Percentiles rank a stretch among this genome's conserved stretches.
phyloP scores from a whole-genome alignment of 1,140 invertebrate species.

The Megathymus violae region DNA sequence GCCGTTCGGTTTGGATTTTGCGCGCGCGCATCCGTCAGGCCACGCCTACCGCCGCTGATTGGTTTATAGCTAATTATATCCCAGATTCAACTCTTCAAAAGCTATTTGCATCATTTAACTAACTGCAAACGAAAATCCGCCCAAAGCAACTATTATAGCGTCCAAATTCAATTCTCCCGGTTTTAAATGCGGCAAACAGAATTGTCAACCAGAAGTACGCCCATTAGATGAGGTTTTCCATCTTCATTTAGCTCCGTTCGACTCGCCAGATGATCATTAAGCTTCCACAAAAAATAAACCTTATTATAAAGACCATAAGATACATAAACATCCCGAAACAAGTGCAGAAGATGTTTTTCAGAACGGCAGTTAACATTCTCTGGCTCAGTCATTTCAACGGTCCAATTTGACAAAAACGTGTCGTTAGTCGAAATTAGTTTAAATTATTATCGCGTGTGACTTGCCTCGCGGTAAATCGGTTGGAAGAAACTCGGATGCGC shows the following conservation, averaged over 20 bases:
- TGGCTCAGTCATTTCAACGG: slow-evolving; percentile 61
- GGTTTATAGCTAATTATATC: slow-evolving; percentile 79
- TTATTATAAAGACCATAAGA: slow-evolving; percentile 14
- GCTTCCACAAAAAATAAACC: slow-evolving; percentile 38
- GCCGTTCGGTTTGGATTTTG: slow-evolving; percentile 54
- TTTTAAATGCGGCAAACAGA: slow-evolving; percentile 61
- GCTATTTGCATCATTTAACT: slow-evolving; percentile 80
- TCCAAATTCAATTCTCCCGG: slow-evolving; percentile 30
- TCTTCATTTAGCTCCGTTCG: slow-evolving; percentile 71
- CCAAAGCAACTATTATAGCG: slow-evolving; percentile 20
- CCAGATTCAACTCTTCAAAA: slow-evolving; percentile 54
- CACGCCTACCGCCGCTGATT: slow-evolving; percentile 71
- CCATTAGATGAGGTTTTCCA: slow-evolving; percentile 76
- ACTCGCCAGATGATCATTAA: slow-evolving; percentile 52
- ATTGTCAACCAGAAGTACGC: slow-evolving; percentile 77
- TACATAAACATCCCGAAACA: slow-evolving; percentile 15
- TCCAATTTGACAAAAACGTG: slow-evolving; percentile 79
- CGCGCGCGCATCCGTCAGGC: slow-evolving; percentile 54
- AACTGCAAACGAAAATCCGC: slow-evolving; percentile 34
- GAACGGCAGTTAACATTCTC: slow-evolving; percentile 68
- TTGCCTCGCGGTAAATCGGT: too few species aligned
- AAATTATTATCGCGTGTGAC: slow-evolving; percentile 64
- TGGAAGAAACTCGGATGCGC: not conserved
- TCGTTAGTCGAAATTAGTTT: slow-evolving; percentile 75
- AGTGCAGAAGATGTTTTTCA: slow-evolving; percentile 54